A percentile compares a stretch with the other conserved stretches of the same genome.
These are phyloP conservation scores for Apis florea DNA, from an alignment of 1,140 invertebrate genomes.

Conservation along the genomic window DNA sequence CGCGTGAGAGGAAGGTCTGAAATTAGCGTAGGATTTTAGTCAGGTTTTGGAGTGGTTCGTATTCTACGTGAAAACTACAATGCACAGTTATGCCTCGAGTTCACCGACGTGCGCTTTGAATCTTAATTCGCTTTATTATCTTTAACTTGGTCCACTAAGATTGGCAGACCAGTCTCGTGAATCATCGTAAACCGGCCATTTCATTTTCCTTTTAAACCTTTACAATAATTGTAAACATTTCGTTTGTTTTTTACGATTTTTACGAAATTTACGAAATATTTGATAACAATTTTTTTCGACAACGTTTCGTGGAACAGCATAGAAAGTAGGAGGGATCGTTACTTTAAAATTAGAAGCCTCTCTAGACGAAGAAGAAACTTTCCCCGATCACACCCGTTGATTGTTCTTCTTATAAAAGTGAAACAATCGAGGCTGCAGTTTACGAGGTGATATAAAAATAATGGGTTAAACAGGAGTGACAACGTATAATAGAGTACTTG, in stretches of 20 bases:
- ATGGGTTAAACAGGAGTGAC: slow-evolving; percentile 56
- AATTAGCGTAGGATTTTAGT: slow-evolving; percentile 61
- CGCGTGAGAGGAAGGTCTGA: slow-evolving; percentile 28
- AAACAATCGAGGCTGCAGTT: slow-evolving; percentile 47
- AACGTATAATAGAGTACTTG: slow-evolving; percentile 57
- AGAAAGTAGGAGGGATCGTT: not conserved
- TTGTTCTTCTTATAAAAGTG: slow-evolving; percentile 47
- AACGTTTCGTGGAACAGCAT: too few relatives aligned
- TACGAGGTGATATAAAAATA: slow-evolving; percentile 58
- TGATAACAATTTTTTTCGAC: not conserved
- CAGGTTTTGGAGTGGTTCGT: slow-evolving; percentile 55
- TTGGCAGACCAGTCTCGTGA: not conserved
- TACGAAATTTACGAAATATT: too few relatives aligned
- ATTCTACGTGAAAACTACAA: slow-evolving; percentile 35
- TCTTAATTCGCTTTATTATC: slow-evolving; percentile 69
- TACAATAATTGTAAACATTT: not conserved
- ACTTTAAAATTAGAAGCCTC: slow-evolving; percentile 18
- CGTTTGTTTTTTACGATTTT: too few relatives aligned
- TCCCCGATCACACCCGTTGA: slow-evolving; percentile 7
- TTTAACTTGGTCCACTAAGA: slow-evolving; percentile 35
- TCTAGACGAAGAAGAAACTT: not conserved
- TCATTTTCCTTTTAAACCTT: not conserved
- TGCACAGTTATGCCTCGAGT: slow-evolving; percentile 53
- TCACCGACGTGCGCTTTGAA: slow-evolving; percentile 62
- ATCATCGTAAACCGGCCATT: too few relatives aligned